Base-by-base conservation (phyloP, 1,140 invertebrate genomes). In the Bathynomus jamesi region DNA sequence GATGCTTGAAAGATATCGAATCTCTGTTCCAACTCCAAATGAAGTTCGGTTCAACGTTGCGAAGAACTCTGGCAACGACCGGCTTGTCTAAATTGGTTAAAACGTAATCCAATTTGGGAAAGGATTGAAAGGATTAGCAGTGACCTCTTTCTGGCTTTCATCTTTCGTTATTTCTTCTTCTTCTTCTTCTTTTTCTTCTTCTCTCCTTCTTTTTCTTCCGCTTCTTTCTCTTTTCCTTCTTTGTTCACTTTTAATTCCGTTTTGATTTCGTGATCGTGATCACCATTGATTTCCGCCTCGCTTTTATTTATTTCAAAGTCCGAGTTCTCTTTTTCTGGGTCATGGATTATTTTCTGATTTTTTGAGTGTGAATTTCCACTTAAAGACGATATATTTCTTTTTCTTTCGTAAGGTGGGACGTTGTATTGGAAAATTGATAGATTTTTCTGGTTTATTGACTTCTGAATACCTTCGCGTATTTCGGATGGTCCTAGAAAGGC, bases 21-120 rank as follows among this genome's bases (percentile, higher is more conserved):
- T 95, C 93, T 70, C 90, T 87, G 67, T 91, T 88, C 29, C 91
- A 88, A 27, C 91, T 92, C 93, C 93, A 96, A 60, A 95, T 86
- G 76, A 95, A 92, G 78, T 93, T 90, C 3, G 93, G 89, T 0
- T 88, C 80, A 29, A 81, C 79, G 75, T 85, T 84, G 69, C 81
- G 76, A 8, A 85, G 80, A 28, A 86, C 80, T n/a, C 85, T 79
- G 5, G 70, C 78, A 62, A 72, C 72, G 5, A 75, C 61, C n/a
- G 72, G 70, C 31, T 72, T 46, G 72, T 73, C 72, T 25, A 71
- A 62, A 31, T 74, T 69, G 28, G 67, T 74, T 29, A 77, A 28
- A 10, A 40, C 64, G 40, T 66, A 77, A 28, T 74, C 70, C 24
- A 76, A 61, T 27, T 69, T 29, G 67, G 67, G 46, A 73, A 76